Conservation (phyloP, 2,113 vertebrate genomes). For the Myrmecophaga tridactyla region DNA sequence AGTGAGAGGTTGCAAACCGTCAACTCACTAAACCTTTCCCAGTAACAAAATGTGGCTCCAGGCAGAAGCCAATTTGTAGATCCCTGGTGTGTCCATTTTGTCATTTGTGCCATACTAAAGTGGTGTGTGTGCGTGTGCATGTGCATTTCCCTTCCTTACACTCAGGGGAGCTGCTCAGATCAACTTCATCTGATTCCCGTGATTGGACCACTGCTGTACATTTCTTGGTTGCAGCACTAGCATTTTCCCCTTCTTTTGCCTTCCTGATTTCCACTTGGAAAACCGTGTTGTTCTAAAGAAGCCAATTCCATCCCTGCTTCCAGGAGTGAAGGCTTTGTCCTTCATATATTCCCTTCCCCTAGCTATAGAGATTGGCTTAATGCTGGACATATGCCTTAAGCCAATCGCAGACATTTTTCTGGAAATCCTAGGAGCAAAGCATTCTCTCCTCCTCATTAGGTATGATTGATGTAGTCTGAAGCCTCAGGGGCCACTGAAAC, state of each 20-base stretch:
- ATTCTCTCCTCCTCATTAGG: background rate
- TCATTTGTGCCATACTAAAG: fast-evolving
- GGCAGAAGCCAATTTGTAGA: background rate
- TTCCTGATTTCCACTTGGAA: background rate
- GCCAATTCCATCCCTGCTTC: background rate
- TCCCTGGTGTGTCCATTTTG: background rate
- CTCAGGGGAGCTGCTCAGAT: background rate
- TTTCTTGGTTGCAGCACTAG: no score
- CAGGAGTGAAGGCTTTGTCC: background rate
- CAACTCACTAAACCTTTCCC: background rate
- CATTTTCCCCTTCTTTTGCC: background rate
- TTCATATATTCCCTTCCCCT: no score
- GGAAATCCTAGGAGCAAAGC: background rate
- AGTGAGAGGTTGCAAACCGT: background rate
- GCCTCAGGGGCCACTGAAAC: background rate
- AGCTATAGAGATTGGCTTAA: background rate
- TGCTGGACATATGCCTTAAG: background rate
- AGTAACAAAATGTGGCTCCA: fast-evolving
- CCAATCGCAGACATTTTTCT: background rate
- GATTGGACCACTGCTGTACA: fast-evolving
- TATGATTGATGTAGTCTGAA: background rate
- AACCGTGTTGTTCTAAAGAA: background rate
- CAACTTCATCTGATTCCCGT: background rate
- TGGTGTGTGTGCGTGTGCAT: background rate
- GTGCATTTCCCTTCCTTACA: background rate